Base-by-base conservation (phyloP, 2,797 vertebrate species). In the Epinephelus awoara region DNA sequence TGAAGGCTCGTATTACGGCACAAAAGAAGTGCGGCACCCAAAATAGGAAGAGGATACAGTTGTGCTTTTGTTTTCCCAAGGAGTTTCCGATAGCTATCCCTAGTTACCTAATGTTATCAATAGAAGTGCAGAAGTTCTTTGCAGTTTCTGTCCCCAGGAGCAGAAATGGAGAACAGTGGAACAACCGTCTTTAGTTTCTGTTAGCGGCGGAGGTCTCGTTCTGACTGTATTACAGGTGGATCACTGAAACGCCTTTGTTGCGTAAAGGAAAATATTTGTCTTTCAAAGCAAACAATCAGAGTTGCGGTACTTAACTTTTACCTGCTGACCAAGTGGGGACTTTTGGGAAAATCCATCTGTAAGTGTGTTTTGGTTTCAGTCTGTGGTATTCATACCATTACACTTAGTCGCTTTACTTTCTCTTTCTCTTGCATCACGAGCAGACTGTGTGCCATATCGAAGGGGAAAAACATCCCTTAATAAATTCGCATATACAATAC, bases 181-280 rank as follows among this genome's bases (percentile, higher is more conserved):
- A 34, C 7, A 8, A 34, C 34, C 6, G 34, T 34, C 34, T 34
- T 34, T 34, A 34, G 34, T 34, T 34, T 34, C 34, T 34, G 34
- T 34, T 6, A 34, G 34, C 34, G 2, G 7, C 7, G 34, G 34
- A 7, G 7, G 3, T 44, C 42, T 44, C 12, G 29, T 47, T 67
- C 46, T 44, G 63, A 21, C 44, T 74, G 59, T 23, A 50, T 54
- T 49, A 57, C 69, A 86, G 75, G 75, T 72, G 78, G 54, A 78
- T 68, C 61, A 62, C n/a, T 65, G 49, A 50, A 19, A 56, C 42
- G 29, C 23, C 52, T 55, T 44, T 12, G 50, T 42, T 61, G 49
- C n/a, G 6, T 52, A 54, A 63, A 62, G 21, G 3, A 34, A 8
- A 12, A 29, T 3, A 12, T 11, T 58, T 15, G 23, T 21, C 38